Conservation (phyloP, 2,113 vertebrate species). For the Sminthopsis crassicaudata region DNA sequence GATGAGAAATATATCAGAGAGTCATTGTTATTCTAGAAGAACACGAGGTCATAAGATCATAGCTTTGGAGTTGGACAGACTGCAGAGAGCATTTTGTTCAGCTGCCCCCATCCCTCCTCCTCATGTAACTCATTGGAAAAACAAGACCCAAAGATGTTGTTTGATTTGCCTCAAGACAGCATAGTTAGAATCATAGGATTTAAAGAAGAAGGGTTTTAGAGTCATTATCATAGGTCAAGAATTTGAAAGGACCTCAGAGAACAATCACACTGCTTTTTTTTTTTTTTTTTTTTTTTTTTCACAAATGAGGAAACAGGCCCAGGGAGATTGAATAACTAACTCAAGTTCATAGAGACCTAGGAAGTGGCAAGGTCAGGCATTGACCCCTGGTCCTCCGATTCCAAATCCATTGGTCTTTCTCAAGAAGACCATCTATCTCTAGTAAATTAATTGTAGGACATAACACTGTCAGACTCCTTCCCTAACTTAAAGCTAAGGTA, state of each 20-base stretch:
- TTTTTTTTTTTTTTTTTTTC: neutral
- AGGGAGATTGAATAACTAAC: neutral
- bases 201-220: neutral
- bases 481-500: neutral
- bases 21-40: neutral
- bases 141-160: neutral
- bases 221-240: neutral
- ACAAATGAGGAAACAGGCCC: neutral
- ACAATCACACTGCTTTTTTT: neutral
- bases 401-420: neutral
- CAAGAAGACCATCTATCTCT: neutral
- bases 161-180: neutral
- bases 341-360: neutral
- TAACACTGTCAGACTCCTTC: neutral
- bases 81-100: neutral
- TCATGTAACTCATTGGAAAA: neutral
- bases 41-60: neutral
- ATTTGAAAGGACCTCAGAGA: neutral
- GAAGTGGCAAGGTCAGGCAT: neutral
- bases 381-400: neutral
- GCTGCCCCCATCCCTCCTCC: neutral
- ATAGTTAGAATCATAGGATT: neutral
- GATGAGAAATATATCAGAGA: neutral
- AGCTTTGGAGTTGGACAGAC: neutral
- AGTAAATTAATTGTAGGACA: conserved; percentile 44